phyloP scores from a whole-genome alignment of 2,888 invertebrate genomes.

The Andrena bucephala region DNA sequence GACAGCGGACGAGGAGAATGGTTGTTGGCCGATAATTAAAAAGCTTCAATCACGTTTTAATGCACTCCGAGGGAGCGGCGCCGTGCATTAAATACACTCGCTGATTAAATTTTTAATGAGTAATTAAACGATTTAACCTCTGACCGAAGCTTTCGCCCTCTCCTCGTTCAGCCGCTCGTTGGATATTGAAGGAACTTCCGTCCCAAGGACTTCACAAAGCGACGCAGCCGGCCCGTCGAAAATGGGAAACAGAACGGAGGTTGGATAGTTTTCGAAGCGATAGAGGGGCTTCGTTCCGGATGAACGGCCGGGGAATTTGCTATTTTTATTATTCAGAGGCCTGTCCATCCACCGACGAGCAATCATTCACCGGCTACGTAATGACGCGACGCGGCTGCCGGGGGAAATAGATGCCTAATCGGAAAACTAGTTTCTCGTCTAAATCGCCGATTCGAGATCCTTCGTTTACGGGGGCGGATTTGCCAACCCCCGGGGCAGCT shows the following conservation, averaged over 20 bases:
- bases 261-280: background rate
- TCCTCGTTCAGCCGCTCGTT: background rate
- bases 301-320: background rate
- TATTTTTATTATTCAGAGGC: conserved; percentile 15
- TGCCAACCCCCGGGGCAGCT: background rate
- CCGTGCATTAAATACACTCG: conserved; percentile 24
- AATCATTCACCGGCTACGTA: conserved; percentile 29
- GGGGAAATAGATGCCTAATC: background rate
- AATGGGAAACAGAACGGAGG: background rate
- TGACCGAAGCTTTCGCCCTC: background rate
- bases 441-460: conserved; percentile 34
- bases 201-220: too few species aligned
- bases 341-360: background rate
- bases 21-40: conserved; percentile 57
- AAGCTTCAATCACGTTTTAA: conserved; percentile 54
- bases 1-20: conserved; percentile 36
- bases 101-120: conserved; percentile 41
- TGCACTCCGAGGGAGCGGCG: background rate
- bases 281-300: background rate
- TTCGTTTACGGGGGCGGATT: conserved; percentile 39
- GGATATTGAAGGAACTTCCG: background rate
- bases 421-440: conserved; percentile 40
- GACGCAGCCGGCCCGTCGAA: background rate
- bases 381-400: conserved; percentile 29
- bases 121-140: conserved; percentile 32